Evolutionary conservation across 1,140 invertebrate species (phyloP), one percentile per base, ranked within the genome.

Genomic region (Listronotus bonariensis): DNA sequence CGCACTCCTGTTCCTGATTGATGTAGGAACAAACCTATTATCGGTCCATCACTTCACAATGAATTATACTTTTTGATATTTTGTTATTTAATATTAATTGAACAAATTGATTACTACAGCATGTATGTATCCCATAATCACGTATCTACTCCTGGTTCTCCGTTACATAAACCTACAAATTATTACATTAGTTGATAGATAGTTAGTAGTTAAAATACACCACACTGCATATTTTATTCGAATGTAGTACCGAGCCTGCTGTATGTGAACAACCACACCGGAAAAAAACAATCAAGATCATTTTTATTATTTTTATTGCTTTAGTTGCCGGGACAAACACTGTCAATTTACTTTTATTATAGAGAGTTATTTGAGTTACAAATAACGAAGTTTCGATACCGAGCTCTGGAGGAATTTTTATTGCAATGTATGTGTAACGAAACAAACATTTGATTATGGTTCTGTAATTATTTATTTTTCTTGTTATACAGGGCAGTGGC

Each of bases 241-340:
- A 36, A 36, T 10, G 34, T 36, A 36, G 34, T 36, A 36, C 34
- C 34, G 3, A 36, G 34, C 34, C 31, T 46, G 43, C 48, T 65
- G 62, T 65, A 58, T 65, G 53, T 65, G 54, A 65, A 51, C 49
- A 57, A 45, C 20, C 43, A 57, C 26, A 52, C 55, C 62, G 62
- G 62, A 65, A 57, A 26, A 48, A 65, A 52, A 65, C 62, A 65
- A 65, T 65, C 60, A 63, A 55, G 52, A 63, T 51, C 18, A 55
- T 63, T 63, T 63, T 62, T 62, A 62, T 62, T 45, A 49, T 53
- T 62, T 49, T 53, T 54, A 63, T 63, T 55, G 32, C 26, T 57
- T n/a, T 36, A 38, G 14, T 46, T 46, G 55, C 14, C 40, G 15
- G 41, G 26, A 56, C 41, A 56, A 43, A 42, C 36, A 42, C 53